A percentile compares a stretch with the other conserved stretches of the same genome.
phyloP scores from a whole-genome alignment of 2,113 vertebrate species.

The Cephalophus harveyi region DNA sequence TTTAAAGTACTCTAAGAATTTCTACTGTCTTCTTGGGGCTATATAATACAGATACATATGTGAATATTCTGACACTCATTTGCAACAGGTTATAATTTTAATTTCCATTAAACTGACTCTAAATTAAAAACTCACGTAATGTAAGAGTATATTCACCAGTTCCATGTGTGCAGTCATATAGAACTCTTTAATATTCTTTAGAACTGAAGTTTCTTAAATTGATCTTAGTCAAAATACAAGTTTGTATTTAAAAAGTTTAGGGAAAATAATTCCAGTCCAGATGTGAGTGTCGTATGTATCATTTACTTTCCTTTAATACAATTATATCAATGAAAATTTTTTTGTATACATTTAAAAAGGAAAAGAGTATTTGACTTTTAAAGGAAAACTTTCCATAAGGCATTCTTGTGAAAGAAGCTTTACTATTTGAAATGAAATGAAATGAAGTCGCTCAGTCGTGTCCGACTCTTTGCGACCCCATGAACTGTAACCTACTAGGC shows the following conservation, averaged over 20 bases:
- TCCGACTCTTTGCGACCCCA: no score
- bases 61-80: background rate
- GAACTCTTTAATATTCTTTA: background rate
- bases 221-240: background rate
- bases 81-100: background rate
- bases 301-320: background rate
- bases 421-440: no score
- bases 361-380: background rate
- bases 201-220: background rate
- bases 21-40: background rate
- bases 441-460: no score
- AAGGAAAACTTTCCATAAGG: background rate
- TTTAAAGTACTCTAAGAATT: background rate
- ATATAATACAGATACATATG: background rate
- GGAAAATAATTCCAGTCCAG: background rate
- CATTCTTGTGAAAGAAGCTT: background rate
- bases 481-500: fast-evolving
- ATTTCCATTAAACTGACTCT: background rate
- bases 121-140: background rate
- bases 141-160: background rate
- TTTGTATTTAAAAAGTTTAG: background rate
- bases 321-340: background rate
- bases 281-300: background rate
- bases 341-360: background rate
- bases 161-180: background rate